These are phyloP conservation scores for Craniophora ligustri DNA, from an alignment of 2,888 invertebrate species.

Conservation along the genomic window DNA sequence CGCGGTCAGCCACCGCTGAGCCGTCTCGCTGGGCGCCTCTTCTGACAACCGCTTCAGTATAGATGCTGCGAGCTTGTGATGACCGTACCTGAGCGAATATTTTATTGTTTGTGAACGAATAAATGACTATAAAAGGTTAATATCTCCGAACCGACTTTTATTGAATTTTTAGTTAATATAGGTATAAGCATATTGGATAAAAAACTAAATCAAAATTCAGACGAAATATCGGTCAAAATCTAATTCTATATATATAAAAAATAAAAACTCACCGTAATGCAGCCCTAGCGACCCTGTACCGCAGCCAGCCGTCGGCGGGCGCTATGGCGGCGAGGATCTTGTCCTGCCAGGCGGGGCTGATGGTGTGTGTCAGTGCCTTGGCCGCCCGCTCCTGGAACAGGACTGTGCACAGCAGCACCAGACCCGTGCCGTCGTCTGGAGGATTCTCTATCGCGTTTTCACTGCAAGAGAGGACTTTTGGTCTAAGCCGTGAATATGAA, in stretches of 20 bases:
- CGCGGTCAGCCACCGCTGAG: slow-evolving; percentile 96
- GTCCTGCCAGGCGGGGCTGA: slow-evolving; percentile 71
- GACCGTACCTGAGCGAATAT: slow-evolving; percentile 89
- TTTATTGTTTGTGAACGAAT: background rate
- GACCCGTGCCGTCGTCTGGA: slow-evolving; percentile 87
- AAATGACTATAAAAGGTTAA: no score
- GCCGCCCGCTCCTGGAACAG: slow-evolving; percentile 94
- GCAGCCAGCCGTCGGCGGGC: slow-evolving; percentile 93
- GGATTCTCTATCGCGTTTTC: slow-evolving; percentile 63
- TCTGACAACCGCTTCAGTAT: slow-evolving; percentile 90
- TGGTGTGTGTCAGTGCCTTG: slow-evolving; percentile 89
- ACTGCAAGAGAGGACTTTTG: no score
- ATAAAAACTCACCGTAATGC: slow-evolving; percentile 90
- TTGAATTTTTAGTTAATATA: no score
- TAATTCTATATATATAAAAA: no score
- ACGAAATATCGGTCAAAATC: no score
- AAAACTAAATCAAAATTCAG: no score
- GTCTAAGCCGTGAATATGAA: no score
- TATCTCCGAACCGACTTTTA: no score
- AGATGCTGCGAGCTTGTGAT: slow-evolving; percentile 91
- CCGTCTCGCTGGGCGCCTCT: slow-evolving; percentile 94
- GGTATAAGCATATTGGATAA: no score
- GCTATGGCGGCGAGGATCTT: slow-evolving; percentile 82
- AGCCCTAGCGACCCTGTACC: slow-evolving; percentile 95
- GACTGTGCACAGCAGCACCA: slow-evolving; percentile 94